phyloP scores from a whole-genome alignment of 2,797 vertebrate genomes.

The Chelon auratus region DNA sequence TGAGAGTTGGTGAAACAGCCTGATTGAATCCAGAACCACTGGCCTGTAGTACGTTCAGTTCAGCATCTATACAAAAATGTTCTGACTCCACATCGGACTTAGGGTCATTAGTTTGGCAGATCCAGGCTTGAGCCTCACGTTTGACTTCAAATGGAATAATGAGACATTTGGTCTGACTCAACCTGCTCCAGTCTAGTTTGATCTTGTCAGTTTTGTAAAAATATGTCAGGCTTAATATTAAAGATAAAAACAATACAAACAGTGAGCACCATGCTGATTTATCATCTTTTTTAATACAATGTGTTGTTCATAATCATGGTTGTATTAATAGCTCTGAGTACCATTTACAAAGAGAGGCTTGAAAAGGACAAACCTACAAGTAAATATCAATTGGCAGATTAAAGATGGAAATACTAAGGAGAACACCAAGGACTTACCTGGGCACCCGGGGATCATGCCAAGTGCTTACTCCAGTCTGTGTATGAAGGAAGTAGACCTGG shows the following conservation, averaged over 20 bases:
- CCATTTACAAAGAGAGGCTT: too few species aligned
- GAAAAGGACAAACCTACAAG: neutral
- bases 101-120: constrained; percentile 50
- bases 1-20: constrained; percentile 50
- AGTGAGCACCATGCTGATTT: constrained; percentile 4
- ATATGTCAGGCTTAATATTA: constrained; percentile 20
- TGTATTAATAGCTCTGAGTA: neutral
- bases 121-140: constrained; percentile 30
- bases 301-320: constrained; percentile 4
- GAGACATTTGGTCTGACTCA: constrained; percentile 30
- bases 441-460: constrained; percentile 97
- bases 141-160: constrained; percentile 29
- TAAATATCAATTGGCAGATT: neutral
- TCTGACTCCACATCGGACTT: constrained; percentile 27
- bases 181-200: constrained; percentile 32
- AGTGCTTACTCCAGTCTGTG: constrained; percentile 96
- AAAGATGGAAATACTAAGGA: neutral
- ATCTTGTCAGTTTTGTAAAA: constrained; percentile 19
- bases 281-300: neutral
- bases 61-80: constrained; percentile 51
- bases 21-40: constrained; percentile 59
- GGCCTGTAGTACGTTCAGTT: constrained; percentile 37
- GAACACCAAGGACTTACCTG: constrained; percentile 80
- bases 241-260: constrained; percentile 18
- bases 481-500: constrained; percentile 96